These are phyloP conservation scores for Gobius niger DNA, from an alignment of 2,113 vertebrate species.

Conservation along the genomic window DNA sequence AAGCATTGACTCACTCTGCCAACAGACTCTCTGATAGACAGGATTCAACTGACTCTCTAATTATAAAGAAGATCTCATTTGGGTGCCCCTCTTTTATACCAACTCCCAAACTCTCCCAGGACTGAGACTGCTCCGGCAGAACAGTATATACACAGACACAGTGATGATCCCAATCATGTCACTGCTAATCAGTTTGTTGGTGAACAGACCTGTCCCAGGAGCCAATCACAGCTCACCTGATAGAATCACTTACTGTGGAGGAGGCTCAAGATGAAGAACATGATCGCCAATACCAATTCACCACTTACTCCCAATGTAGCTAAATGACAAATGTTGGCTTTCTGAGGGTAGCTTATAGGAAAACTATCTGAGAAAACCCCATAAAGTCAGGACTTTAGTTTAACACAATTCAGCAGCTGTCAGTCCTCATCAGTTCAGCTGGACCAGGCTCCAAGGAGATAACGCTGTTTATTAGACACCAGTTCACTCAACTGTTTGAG, in stretches of 20 bases:
- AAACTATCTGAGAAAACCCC: conserved; percentile 2
- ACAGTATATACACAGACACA: conserved; percentile 29
- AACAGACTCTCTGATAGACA: conserved; percentile 88
- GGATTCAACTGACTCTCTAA: conserved; percentile 95
- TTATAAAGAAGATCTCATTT: conserved; percentile 76
- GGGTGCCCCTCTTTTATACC: conserved; percentile 43
- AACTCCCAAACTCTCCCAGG: conserved; percentile 29
- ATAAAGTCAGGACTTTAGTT: background rate
- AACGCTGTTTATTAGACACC: background rate
- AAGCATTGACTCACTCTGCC: conserved; percentile 83
- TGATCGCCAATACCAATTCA: conserved; percentile 37
- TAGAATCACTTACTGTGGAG: conserved; percentile 51
- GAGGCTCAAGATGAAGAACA: conserved; percentile 37
- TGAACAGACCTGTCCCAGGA: conserved; percentile 63
- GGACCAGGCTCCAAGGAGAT: background rate
- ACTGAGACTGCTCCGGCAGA: conserved; percentile 5
- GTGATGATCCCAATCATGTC: conserved; percentile 60
- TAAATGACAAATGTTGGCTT: conserved; percentile 20
- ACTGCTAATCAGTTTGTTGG: conserved; percentile 54
- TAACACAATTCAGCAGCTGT: conserved; percentile 5
- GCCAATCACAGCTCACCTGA: conserved; percentile 57
- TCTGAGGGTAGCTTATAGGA: background rate
- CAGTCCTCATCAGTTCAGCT: background rate
- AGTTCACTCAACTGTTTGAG: background rate
- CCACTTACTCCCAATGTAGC: conserved; percentile 18